Percentiles rank a stretch among this genome's conserved stretches.
These are phyloP conservation scores for Microtus obscurus DNA, from an alignment of 2,797 vertebrate genomes.

Conservation along the genomic window DNA sequence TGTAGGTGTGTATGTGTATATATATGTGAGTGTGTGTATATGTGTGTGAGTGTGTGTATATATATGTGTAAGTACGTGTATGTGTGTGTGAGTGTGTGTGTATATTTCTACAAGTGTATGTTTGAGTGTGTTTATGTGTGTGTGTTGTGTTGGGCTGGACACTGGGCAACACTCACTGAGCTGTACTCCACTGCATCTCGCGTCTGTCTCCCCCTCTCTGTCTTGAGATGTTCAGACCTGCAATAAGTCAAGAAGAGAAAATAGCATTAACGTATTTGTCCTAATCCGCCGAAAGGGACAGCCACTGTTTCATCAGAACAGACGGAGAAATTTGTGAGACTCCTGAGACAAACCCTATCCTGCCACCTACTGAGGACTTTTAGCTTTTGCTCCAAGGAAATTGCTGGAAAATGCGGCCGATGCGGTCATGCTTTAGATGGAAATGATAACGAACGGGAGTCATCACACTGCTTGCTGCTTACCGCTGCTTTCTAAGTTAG, in stretches of 20 bases:
- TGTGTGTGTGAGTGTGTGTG: not conserved
- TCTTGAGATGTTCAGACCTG: not conserved
- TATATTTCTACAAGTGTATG: not conserved
- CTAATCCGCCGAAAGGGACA: not conserved
- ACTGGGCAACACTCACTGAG: not conserved
- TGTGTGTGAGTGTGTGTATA: not conserved
- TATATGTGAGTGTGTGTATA: not conserved
- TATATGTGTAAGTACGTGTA: no score
- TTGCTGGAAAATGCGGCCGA: not conserved
- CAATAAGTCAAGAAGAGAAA: conserved; percentile 23
- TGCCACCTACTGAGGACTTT: not conserved
- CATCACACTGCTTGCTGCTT: not conserved
- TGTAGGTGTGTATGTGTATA: not conserved
- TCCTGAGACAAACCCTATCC: not conserved
- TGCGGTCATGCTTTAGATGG: not conserved
- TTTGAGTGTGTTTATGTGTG: not conserved
- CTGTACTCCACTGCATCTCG: not conserved
- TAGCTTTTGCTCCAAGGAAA: not conserved
- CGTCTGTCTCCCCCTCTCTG: not conserved
- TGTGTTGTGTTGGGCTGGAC: not conserved
- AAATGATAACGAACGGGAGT: not conserved
- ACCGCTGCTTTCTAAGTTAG: conserved; percentile 52
- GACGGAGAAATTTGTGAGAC: not conserved
- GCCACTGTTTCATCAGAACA: not conserved
- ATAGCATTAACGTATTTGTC: not conserved